These are phyloP conservation scores for Cyaniris semiargus DNA, from an alignment of 2,888 invertebrate species.

Conservation along the genomic window DNA sequence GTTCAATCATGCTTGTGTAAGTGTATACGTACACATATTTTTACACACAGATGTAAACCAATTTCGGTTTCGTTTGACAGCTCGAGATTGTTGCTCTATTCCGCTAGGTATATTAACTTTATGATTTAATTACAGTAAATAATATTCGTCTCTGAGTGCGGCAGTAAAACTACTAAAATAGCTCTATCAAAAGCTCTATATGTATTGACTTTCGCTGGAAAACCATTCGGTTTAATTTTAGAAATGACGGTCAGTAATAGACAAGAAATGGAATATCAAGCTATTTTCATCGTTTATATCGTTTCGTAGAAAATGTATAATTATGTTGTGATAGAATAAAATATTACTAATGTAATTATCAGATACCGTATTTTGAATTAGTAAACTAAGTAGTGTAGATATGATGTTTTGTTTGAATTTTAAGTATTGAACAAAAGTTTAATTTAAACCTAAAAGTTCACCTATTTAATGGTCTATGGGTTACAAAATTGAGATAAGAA, in stretches of 20 bases:
- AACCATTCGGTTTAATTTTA: constrained; percentile 54
- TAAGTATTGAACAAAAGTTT: background rate
- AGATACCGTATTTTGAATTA: background rate
- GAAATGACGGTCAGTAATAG: constrained; percentile 45
- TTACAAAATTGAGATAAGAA: constrained; percentile 36
- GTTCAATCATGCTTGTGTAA: too few species aligned
- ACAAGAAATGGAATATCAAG: constrained; percentile 46
- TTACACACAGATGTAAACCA: too few species aligned
- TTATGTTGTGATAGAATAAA: background rate
- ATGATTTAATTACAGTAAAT: background rate
- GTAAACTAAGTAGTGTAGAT: background rate
- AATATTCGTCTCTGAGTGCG: too few species aligned
- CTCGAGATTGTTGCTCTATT: too few species aligned
- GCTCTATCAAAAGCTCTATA: constrained; percentile 41
- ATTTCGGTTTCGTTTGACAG: too few species aligned
- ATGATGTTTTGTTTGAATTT: background rate
- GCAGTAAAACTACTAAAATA: constrained; percentile 1
- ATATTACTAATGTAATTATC: background rate
- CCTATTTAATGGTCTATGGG: background rate
- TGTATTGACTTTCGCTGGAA: constrained; percentile 59
- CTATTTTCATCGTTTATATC: constrained; percentile 33
- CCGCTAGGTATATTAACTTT: too few species aligned
- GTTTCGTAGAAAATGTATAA: constrained; percentile 17
- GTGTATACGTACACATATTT: too few species aligned
- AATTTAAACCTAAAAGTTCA: background rate